Evolutionary conservation across 2,113 vertebrate species (phyloP).

Genomic region (Oryzias javanicus): DNA sequence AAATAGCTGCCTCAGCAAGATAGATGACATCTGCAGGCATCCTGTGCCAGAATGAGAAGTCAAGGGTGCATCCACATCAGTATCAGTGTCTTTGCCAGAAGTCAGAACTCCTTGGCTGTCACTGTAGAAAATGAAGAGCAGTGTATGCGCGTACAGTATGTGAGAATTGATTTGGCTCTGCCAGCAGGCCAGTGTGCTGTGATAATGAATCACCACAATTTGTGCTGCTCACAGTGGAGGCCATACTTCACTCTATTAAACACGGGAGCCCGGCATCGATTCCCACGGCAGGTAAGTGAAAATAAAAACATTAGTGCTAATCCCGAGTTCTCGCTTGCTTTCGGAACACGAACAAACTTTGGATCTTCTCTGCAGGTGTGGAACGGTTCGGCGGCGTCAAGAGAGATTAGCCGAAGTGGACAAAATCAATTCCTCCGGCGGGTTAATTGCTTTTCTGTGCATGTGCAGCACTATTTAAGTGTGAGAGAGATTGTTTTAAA

Average conservation of each 20-base stretch:
- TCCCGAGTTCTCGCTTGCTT: constrained; percentile 53
- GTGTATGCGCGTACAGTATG: constrained; percentile 26
- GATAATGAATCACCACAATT: constrained; percentile 69
- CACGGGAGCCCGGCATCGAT: constrained; percentile 61
- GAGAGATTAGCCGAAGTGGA: constrained; percentile 59
- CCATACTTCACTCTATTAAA: constrained; percentile 56
- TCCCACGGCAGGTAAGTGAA: constrained; percentile 66
- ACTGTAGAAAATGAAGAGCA: background rate
- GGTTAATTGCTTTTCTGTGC: constrained; percentile 70
- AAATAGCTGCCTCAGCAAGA: constrained; percentile 9
- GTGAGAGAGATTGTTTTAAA: constrained; percentile 49
- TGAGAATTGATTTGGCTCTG: constrained; percentile 50
- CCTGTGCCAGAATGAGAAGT: constrained; percentile 9
- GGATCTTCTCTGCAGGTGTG: constrained; percentile 45
- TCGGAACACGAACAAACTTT: constrained; percentile 52
- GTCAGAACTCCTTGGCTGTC: constrained; percentile 14
- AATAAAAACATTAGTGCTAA: constrained; percentile 64
- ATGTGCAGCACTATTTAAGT: constrained; percentile 55
- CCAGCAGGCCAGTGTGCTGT: constrained; percentile 31
- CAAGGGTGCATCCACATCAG: constrained; percentile 3
- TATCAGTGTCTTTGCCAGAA: constrained; percentile 9
- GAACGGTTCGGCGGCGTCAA: constrained; percentile 53
- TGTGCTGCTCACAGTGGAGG: constrained; percentile 47
- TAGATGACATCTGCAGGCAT: constrained; percentile 19
- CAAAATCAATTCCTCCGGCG: constrained; percentile 65